Evolutionary conservation across 1,140 invertebrate genomes (phyloP), one percentile per base, ranked within the genome.

Genomic region (Anastatus disparis): DNA sequence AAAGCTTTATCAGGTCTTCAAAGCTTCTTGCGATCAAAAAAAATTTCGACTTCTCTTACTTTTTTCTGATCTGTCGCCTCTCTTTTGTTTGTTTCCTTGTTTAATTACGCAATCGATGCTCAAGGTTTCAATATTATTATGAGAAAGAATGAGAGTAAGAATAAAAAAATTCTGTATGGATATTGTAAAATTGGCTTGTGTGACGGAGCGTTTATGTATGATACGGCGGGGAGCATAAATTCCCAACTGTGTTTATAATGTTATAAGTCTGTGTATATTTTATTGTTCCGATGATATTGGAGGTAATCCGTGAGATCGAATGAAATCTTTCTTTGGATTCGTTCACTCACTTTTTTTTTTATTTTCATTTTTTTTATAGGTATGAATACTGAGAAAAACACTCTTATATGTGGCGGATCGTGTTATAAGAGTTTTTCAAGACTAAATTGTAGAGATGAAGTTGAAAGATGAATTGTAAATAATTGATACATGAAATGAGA

Each of bases 61-160:
- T n/a, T n/a, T n/a, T n/a, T n/a, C n/a, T n/a, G 66, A 48, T 62
- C n/a, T n/a, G 66, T 69, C 58, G 62, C 56, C 56, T 52, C 22
- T 48, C 46, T 17, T 69, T 61, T 69, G 53, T 69, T 69, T 62
- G 42, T 69, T 62, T 69, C 66, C 35, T 44, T 48, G 66, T 69
- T 69, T 69, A 69, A 69, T 69, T 69, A 69, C 48, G 48, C 66
- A 62, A 69, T 58, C 56, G 62, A 69, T 69, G 66, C 56, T 31
- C 40, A 44, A 22, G 27, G 53, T 13, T 38, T 58, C 48, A 59
- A 50, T 42, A 48, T 58, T 59, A 10, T 46, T 4, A 9, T 35
- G 24, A 10, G 17, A 27, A 1, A 24, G 52, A 56, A 40, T 26
- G 46, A 40, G 48, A 52, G 48, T 40, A 22, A 38, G 27, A 42